Percentiles rank a stretch among this genome's conserved stretches.
Evolutionary conservation across 2,888 invertebrate species (phyloP).

Genomic region (Teleogryllus oceanicus): DNA sequence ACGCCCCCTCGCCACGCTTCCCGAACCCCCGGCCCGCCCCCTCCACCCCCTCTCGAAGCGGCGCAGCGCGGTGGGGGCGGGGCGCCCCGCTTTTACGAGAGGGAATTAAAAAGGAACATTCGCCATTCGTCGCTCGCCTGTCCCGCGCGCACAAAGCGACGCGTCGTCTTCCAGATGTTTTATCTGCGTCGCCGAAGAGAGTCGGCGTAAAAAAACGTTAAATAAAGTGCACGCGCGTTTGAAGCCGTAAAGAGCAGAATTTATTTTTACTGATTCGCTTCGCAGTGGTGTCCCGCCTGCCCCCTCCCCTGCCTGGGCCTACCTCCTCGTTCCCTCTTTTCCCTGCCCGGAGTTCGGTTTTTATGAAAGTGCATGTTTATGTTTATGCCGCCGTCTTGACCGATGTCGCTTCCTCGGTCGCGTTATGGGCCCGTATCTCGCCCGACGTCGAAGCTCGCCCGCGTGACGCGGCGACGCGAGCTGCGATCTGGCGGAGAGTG

Average conservation of each 20-base stretch:
- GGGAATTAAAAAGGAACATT: constrained; percentile 18
- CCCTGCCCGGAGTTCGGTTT: not conserved
- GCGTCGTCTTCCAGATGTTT: constrained; percentile 10
- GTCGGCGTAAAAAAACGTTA: constrained; percentile 8
- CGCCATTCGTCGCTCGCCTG: constrained; percentile 18
- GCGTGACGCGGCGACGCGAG: too few species aligned
- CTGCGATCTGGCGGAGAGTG: too few species aligned
- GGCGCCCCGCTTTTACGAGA: constrained; percentile 1
- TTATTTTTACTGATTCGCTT: constrained; percentile 18
- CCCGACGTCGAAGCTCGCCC: too few species aligned
- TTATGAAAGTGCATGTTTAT: constrained; percentile 11
- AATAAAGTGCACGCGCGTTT: constrained; percentile 18
- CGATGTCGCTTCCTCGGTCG: constrained; percentile 7
- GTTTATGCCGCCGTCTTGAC: not conserved
- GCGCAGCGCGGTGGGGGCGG: not conserved
- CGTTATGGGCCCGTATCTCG: not conserved
- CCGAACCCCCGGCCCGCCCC: not conserved
- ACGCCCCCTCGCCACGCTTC: not conserved
- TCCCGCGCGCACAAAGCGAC: not conserved
- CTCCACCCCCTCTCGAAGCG: not conserved
- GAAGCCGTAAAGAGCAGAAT: constrained; percentile 18
- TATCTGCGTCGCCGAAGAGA: constrained; percentile 11
- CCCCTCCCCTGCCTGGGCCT: not conserved
- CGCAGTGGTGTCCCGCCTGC: not conserved
- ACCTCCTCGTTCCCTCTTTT: too few species aligned